phyloP scores from a whole-genome alignment of 2,113 vertebrate species.

The Corythoichthys haematopterus region DNA sequence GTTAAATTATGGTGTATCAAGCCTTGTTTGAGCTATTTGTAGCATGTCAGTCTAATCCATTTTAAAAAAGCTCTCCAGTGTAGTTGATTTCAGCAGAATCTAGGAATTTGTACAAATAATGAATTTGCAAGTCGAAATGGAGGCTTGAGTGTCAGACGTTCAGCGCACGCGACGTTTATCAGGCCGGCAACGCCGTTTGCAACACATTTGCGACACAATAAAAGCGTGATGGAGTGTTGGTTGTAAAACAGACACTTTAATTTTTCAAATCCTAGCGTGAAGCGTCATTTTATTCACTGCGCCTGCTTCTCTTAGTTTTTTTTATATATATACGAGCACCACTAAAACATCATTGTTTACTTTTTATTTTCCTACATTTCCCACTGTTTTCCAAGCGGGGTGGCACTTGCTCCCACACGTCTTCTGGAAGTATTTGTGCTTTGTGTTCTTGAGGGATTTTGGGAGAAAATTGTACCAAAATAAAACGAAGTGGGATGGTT shows the following conservation, averaged over 20 bases:
- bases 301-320: not conserved
- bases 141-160: not conserved
- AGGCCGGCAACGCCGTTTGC: not conserved
- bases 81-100: not conserved
- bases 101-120: not conserved
- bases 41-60: not conserved
- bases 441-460: not conserved
- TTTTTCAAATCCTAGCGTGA: not conserved
- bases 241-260: slow-evolving; percentile 1
- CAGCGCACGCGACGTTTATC: not conserved
- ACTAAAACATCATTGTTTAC: not conserved
- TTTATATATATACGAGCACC: not conserved
- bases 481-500: not conserved
- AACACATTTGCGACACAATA: slow-evolving; percentile 3
- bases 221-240: not conserved
- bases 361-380: slow-evolving; percentile 1
- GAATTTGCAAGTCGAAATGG: not conserved
- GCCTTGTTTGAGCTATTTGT: not conserved
- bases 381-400: not conserved
- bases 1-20: not conserved
- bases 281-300: slow-evolving; percentile 1
- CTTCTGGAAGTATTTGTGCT: not conserved
- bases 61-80: not conserved
- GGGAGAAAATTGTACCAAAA: not conserved
- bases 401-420: not conserved